These are phyloP conservation scores for Strix uralensis DNA, from an alignment of 2,113 vertebrate genomes.

Conservation along the genomic window DNA sequence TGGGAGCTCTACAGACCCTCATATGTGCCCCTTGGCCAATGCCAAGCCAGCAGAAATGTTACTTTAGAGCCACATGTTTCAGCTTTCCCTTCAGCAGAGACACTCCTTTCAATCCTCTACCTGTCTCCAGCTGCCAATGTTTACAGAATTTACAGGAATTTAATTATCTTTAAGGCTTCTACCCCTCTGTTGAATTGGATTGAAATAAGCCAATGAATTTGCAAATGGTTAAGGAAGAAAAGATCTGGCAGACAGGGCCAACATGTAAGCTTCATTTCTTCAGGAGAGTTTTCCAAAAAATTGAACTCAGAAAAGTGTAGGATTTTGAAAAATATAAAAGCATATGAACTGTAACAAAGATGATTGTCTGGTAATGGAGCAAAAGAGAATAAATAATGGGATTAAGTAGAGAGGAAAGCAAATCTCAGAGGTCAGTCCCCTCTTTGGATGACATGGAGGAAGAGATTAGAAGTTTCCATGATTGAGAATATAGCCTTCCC, in stretches of 20 bases:
- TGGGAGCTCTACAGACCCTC: background rate
- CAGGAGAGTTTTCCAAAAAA: background rate
- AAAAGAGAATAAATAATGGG: conserved; percentile 26
- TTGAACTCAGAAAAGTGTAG: background rate
- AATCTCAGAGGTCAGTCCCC: conserved; percentile 14
- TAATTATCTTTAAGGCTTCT: background rate
- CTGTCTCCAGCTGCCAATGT: background rate
- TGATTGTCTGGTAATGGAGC: conserved; percentile 21
- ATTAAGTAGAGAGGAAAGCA: conserved; percentile 50
- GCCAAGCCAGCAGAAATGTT: background rate
- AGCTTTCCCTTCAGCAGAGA: background rate
- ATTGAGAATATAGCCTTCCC: background rate
- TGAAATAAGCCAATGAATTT: background rate
- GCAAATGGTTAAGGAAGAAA: background rate
- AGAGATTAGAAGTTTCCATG: background rate
- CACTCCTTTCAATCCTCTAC: background rate
- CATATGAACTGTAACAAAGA: background rate
- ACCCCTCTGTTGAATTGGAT: background rate
- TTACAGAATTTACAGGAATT: background rate
- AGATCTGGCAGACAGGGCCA: background rate
- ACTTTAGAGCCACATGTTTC: background rate
- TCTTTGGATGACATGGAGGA: background rate
- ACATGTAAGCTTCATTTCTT: background rate
- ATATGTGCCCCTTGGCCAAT: rapidly evolving
- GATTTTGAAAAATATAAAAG: background rate